These are phyloP conservation scores for Apaloderma vittatum DNA, from an alignment of 2,113 vertebrate species.

Conservation along the genomic window DNA sequence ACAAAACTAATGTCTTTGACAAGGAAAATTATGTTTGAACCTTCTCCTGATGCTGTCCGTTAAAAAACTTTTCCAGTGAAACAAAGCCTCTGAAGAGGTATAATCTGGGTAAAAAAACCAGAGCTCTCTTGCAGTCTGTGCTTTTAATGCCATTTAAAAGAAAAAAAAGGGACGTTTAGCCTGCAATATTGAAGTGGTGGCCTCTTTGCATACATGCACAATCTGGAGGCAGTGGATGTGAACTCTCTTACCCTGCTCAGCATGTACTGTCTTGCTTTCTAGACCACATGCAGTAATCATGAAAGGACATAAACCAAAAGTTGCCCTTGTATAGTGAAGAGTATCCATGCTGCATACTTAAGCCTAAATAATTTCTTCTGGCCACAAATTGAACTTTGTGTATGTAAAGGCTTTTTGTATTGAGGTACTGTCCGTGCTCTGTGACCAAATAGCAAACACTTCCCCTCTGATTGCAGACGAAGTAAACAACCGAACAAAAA, in stretches of 20 bases:
- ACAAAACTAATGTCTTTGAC: not conserved
- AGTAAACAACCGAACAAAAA: not conserved
- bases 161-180: not conserved
- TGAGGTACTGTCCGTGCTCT: not conserved
- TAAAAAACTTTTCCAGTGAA: not conserved
- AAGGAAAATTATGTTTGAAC: not conserved
- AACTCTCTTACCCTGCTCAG: not conserved
- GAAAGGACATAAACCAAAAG: not conserved
- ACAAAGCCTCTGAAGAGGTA: not conserved
- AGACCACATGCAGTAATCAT: not conserved
- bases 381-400: no score
- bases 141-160: not conserved
- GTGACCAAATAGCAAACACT: not conserved
- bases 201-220: not conserved
- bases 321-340: not conserved
- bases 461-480: not conserved
- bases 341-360: not conserved
- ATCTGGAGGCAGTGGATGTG: not conserved
- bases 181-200: rapidly evolving
- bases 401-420: not conserved
- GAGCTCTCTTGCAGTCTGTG: not conserved
- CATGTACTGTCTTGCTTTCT: not conserved
- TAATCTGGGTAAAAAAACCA: not conserved
- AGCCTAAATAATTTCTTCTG: not conserved
- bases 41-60: no score